Conservation (phyloP, 2,888 invertebrate genomes). For the Atrina japonica region DNA sequence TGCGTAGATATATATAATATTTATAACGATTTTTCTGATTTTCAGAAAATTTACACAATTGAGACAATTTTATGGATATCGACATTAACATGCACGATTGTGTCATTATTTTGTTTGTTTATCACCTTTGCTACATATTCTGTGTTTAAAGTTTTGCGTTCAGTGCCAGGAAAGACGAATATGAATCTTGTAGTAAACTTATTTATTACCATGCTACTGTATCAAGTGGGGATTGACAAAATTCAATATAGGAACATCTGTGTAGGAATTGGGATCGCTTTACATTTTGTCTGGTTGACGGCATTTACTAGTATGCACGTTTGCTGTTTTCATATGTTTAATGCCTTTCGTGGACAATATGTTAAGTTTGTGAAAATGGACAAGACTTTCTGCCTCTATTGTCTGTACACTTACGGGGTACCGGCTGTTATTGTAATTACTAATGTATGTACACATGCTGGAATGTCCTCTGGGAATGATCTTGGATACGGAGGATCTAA, state of each 20-base stretch:
- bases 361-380: too few relatives aligned
- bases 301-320: conserved; percentile 52
- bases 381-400: too few relatives aligned
- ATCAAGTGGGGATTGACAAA: conserved; percentile 41
- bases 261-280: conserved; percentile 43
- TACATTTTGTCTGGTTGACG: conserved; percentile 58
- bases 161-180: conserved; percentile 52
- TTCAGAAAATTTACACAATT: too few relatives aligned
- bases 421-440: too few relatives aligned
- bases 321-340: conserved; percentile 59
- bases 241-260: conserved; percentile 35
- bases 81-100: conserved; percentile 33
- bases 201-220: conserved; percentile 47
- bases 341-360: conserved; percentile 38
- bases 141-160: conserved; percentile 39
- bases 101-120: conserved; percentile 48
- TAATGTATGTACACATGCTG: too few relatives aligned
- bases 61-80: too few relatives aligned
- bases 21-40: too few relatives aligned
- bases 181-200: conserved; percentile 48
- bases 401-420: too few relatives aligned
- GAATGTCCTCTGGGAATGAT: too few relatives aligned
- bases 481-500: too few relatives aligned
- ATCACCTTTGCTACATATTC: conserved; percentile 51
- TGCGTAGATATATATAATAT: too few relatives aligned